Conservation (phyloP, 2,888 invertebrate species). For the Sabatieria punctata region DNA sequence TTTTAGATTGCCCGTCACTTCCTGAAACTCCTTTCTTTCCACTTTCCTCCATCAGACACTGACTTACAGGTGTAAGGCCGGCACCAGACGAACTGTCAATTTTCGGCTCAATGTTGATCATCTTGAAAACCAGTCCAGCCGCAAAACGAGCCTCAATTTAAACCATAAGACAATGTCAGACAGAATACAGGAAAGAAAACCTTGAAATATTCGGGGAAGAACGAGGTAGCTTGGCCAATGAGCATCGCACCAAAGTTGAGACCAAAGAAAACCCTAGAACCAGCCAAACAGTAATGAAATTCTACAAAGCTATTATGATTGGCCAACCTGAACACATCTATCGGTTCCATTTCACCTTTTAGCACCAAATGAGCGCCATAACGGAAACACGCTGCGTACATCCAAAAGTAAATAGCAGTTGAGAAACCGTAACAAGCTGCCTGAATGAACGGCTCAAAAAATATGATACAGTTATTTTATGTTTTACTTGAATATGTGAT, state of each 20-base stretch:
- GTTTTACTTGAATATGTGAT: constrained; percentile 4
- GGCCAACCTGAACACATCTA: constrained; percentile 31
- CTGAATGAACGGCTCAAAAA: too few species aligned
- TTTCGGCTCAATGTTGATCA: constrained; percentile 27
- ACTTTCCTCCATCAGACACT: too few species aligned
- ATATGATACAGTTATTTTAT: too few species aligned
- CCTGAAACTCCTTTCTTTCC: too few species aligned
- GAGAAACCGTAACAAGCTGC: constrained; percentile 14
- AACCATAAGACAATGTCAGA: too few species aligned
- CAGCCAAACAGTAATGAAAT: too few species aligned
- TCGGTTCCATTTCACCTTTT: constrained; percentile 32
- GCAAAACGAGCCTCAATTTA: too few species aligned
- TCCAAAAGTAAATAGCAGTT: constrained; percentile 24
- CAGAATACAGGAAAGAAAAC: too few species aligned
- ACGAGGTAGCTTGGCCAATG: constrained; percentile 32
- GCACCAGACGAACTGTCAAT: constrained; percentile 30
- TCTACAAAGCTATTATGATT: too few species aligned
- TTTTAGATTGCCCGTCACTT: too few species aligned
- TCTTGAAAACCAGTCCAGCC: constrained; percentile 33
- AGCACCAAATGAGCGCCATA: constrained; percentile 32
- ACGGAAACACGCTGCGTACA: constrained; percentile 27
- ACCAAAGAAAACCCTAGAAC: constrained; percentile 40
- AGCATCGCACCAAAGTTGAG: constrained; percentile 38
- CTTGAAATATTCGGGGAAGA: constrained; percentile 35
- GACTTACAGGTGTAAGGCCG: too few species aligned